Evolutionary conservation across 2,888 invertebrate species (phyloP).

Genomic region (Agrochola circellaris): DNA sequence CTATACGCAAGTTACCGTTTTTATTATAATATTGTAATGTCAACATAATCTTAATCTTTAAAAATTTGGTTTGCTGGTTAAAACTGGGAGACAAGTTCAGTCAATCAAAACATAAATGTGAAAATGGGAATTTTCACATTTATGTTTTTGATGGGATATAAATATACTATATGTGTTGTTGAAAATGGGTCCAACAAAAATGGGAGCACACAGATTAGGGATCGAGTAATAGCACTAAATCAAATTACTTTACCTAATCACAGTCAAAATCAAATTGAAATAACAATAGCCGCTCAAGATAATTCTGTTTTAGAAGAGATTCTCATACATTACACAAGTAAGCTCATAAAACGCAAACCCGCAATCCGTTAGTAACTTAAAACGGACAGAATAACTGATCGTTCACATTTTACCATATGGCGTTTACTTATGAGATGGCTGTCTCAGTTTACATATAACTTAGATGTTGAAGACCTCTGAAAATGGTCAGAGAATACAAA

Average conservation of each 20-base stretch:
- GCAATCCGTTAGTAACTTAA: constrained; percentile 3
- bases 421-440: constrained; percentile 23
- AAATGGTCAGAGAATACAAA: constrained; percentile 18
- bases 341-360: constrained; percentile 23
- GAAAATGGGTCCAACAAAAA: neutral
- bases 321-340: neutral
- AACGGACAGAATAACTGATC: constrained; percentile 24
- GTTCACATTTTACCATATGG: constrained; percentile 24
- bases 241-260: neutral
- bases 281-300: neutral
- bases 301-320: neutral
- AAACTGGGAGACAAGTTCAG: no score
- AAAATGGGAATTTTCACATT: no score
- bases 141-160: no score
- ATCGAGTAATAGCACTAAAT: neutral
- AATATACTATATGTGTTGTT: neutral
- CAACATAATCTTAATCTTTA: no score
- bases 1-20: no score
- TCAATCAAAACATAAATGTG: no score
- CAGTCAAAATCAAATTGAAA: neutral
- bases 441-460: constrained; percentile 15
- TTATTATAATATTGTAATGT: no score
- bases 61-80: no score
- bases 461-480: neutral
- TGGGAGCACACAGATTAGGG: neutral